A percentile compares a stretch with the other conserved stretches of the same genome.
These are phyloP conservation scores for Cheumatopsyche charites DNA, from an alignment of 1,140 invertebrate genomes.

Conservation along the genomic window DNA sequence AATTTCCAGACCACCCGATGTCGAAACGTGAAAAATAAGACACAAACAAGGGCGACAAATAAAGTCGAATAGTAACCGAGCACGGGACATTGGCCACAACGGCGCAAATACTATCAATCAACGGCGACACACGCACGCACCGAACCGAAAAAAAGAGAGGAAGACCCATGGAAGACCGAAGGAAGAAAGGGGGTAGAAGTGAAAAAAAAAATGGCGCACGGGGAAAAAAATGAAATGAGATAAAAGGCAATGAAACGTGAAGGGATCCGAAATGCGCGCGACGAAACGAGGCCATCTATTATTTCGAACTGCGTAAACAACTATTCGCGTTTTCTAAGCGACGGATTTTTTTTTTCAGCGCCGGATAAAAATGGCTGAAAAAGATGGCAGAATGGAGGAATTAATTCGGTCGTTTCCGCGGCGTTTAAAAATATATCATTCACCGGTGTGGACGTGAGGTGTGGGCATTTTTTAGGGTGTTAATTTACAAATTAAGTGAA, in stretches of 20 bases:
- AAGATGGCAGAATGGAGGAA: background rate
- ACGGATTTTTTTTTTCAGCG: background rate
- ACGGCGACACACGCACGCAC: background rate
- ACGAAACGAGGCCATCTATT: constrained; percentile 32
- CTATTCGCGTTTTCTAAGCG: background rate
- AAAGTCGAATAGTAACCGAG: background rate
- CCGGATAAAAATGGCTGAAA: background rate
- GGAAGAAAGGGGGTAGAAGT: too few relatives aligned
- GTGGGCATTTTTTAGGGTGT: too few relatives aligned
- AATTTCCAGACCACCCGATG: too few relatives aligned
- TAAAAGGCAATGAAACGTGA: constrained; percentile 40
- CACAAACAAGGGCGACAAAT: background rate
- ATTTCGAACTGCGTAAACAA: constrained; percentile 23
- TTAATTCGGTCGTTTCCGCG: too few relatives aligned
- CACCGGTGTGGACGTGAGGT: too few relatives aligned
- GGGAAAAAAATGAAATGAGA: constrained; percentile 33
- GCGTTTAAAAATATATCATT: too few relatives aligned
- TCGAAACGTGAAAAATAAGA: too few relatives aligned
- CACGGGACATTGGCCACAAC: background rate
- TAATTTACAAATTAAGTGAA: too few relatives aligned
- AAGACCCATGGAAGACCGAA: too few relatives aligned
- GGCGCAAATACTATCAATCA: constrained; percentile 19
- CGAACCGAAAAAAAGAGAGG: background rate
- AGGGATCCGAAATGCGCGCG: constrained; percentile 27
- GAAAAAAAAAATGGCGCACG: background rate